These are phyloP conservation scores for Drosophila micromelanica DNA, from an alignment of 1,140 invertebrate species.

Conservation along the genomic window DNA sequence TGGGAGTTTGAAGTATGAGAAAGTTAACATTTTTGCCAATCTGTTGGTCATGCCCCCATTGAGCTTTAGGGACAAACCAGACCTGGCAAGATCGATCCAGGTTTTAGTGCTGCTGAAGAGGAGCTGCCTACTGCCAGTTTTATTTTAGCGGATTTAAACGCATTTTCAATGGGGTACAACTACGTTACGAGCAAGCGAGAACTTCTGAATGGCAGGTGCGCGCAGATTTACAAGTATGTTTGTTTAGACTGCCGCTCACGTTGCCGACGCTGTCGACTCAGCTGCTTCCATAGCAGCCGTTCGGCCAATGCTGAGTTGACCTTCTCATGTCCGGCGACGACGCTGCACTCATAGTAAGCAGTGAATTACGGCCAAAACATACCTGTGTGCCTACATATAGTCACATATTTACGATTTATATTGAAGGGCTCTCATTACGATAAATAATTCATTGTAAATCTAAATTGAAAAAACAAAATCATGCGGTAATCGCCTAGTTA, in stretches of 20 bases:
- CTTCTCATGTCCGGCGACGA: conserved; percentile 40
- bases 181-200: conserved; percentile 23
- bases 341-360: conserved; percentile 34
- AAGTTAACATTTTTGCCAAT: no score
- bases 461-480: conserved; percentile 20
- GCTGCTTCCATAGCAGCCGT: background rate
- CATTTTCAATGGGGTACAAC: background rate
- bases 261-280: background rate
- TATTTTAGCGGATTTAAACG: no score
- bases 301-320: conserved; percentile 30
- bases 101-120: no score
- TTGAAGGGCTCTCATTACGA: conserved; percentile 30
- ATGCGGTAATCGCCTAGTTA: conserved; percentile 35
- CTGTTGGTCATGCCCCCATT: no score
- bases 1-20: no score
- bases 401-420: background rate
- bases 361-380: conserved; percentile 28
- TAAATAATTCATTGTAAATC: conserved; percentile 39
- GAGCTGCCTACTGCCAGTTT: no score
- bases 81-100: no score
- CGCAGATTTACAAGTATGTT: conserved; percentile 18
- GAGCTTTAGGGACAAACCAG: no score
- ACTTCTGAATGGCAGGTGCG: conserved; percentile 16
- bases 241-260: conserved; percentile 36
- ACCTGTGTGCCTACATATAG: no score